These are phyloP conservation scores for Calyptomena viridis DNA, from an alignment of 2,113 vertebrate genomes.

Conservation along the genomic window DNA sequence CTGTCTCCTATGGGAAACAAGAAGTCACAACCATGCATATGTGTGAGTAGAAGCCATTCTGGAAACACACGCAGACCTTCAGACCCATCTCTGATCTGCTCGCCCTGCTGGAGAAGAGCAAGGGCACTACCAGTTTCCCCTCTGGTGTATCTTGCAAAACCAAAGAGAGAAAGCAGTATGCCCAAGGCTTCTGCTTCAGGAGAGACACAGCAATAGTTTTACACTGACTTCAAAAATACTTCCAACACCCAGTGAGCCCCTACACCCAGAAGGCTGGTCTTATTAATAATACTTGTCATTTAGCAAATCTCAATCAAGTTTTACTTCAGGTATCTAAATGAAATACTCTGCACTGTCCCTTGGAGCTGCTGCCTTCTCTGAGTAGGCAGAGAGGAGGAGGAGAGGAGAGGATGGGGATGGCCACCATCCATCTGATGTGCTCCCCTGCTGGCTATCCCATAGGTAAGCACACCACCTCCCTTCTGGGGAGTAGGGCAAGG, in stretches of 20 bases:
- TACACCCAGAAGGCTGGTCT: not conserved
- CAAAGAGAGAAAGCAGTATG: not conserved
- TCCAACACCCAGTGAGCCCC: not conserved
- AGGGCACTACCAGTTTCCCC: not conserved
- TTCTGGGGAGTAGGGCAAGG: rapidly evolving
- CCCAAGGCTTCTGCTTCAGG: not conserved
- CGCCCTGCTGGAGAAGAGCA: not conserved
- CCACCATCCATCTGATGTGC: not conserved
- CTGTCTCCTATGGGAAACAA: not conserved
- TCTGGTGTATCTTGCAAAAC: not conserved
- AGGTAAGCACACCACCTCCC: not conserved
- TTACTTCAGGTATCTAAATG: not conserved
- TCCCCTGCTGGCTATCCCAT: not conserved
- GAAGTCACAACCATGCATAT: rapidly evolving
- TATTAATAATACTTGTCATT: not conserved
- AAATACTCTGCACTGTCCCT: not conserved
- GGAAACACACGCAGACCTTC: not conserved
- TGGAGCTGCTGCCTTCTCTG: not conserved
- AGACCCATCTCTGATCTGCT: not conserved
- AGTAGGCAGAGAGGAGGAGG: not conserved
- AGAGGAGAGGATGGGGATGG: not conserved
- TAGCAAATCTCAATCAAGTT: not conserved
- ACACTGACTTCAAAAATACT: not conserved
- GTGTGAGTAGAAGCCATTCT: not conserved
- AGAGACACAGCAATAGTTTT: not conserved